Conservation (phyloP, 1,140 invertebrate genomes). For the Catajapyx aquilonaris region DNA sequence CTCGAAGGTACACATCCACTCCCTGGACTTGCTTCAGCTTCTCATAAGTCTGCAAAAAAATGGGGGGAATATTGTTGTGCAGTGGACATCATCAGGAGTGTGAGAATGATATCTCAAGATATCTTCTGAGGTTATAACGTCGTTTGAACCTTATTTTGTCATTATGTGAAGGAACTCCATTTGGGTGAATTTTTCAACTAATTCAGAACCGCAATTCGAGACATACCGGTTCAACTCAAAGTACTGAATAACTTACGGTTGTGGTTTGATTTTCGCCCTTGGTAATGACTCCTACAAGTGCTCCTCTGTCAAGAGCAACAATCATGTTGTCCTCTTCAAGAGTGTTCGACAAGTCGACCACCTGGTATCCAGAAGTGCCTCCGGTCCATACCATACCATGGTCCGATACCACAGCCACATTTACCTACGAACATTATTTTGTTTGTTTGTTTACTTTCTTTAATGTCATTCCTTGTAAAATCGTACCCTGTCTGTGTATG, state of each 20-base stretch:
- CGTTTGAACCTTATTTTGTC: too few relatives aligned
- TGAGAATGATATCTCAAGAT: not conserved
- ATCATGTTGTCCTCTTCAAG: conserved; percentile 14
- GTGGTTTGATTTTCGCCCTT: conserved; percentile 12
- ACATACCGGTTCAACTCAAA: too few relatives aligned
- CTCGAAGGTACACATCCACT: conserved; percentile 16
- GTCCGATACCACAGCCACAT: conserved; percentile 24
- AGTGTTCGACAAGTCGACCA: conserved; percentile 16
- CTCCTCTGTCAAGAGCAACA: conserved; percentile 15
- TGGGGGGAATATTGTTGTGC: too few relatives aligned
- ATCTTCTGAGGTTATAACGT: too few relatives aligned
- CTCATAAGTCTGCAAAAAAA: conserved; percentile 15
- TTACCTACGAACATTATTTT: too few relatives aligned
- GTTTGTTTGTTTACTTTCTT: too few relatives aligned
- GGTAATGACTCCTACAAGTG: conserved; percentile 18
- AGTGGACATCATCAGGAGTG: too few relatives aligned
- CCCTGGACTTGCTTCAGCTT: conserved; percentile 13
- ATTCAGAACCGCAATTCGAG: too few relatives aligned
- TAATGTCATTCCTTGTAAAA: too few relatives aligned
- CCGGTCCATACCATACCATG: conserved; percentile 22
- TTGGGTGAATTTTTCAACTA: too few relatives aligned
- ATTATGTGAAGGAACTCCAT: too few relatives aligned
- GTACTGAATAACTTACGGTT: conserved; percentile 7
- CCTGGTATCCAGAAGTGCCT: conserved; percentile 9
- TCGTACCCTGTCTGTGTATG: too few relatives aligned